Evolutionary conservation across 2,797 vertebrate genomes (phyloP).

Genomic region (Lutjanus campechanus): DNA sequence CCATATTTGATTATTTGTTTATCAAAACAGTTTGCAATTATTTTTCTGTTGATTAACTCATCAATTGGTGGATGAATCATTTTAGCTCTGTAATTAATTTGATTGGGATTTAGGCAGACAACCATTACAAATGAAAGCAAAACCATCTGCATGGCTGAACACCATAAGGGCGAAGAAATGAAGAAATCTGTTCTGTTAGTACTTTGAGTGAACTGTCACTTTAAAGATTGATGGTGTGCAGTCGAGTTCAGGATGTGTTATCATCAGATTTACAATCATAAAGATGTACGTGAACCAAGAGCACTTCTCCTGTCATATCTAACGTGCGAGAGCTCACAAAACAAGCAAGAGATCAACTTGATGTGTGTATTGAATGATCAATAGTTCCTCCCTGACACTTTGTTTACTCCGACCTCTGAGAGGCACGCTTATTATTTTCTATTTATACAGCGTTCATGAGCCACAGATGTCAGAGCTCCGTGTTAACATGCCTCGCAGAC

Average conservation of each 20-base stretch:
- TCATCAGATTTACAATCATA: neutral
- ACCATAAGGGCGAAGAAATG: neutral
- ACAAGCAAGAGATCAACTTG: conserved; percentile 19
- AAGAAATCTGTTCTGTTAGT: neutral
- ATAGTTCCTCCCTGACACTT: conserved; percentile 8
- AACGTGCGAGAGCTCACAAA: neutral
- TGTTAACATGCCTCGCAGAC: conserved; percentile 6
- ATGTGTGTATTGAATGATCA: conserved; percentile 10
- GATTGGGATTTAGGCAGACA: neutral
- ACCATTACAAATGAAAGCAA: neutral
- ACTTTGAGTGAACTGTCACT: conserved; percentile 11
- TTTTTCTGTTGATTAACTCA: too few relatives aligned
- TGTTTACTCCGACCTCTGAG: conserved; percentile 20
- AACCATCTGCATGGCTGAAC: too few relatives aligned
- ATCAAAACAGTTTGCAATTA: too few relatives aligned
- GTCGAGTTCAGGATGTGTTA: neutral
- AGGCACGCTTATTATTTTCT: conserved; percentile 34
- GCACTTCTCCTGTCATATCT: neutral
- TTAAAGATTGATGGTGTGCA: neutral
- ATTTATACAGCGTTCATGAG: conserved; percentile 7
- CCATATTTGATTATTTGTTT: too few relatives aligned
- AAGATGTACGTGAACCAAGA: neutral
- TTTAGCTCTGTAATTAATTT: too few relatives aligned
- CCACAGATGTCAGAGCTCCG: conserved; percentile 25
- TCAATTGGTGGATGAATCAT: too few relatives aligned